Percentiles rank a stretch among this genome's conserved stretches.
Evolutionary conservation across 2,113 vertebrate genomes (phyloP).

Genomic region (Abramis brama): DNA sequence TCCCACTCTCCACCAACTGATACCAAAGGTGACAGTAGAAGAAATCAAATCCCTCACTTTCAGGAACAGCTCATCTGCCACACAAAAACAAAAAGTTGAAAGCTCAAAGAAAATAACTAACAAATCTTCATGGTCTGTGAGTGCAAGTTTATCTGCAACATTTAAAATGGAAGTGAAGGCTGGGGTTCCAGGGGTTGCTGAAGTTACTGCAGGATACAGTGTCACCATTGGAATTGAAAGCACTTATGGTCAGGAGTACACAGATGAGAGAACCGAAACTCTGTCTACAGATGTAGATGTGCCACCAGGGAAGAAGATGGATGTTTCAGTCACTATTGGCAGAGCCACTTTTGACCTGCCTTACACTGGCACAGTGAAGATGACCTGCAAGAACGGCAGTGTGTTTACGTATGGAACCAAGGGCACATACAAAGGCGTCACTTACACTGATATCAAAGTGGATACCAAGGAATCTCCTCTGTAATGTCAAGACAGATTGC

Average conservation of each 20-base stretch:
- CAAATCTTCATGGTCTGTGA: too few species aligned
- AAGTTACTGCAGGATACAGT: too few species aligned
- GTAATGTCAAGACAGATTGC: background rate
- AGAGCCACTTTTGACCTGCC: conserved; percentile 51
- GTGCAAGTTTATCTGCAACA: accelerated
- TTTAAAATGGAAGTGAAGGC: background rate
- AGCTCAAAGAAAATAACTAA: too few species aligned
- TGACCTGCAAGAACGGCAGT: conserved; percentile 47
- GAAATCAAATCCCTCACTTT: background rate
- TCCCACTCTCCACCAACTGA: conserved; percentile 49
- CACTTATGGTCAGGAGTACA: background rate
- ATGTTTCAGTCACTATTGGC: conserved; percentile 44
- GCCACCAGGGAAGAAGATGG: conserved; percentile 28
- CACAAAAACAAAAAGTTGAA: too few species aligned
- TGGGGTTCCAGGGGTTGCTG: accelerated
- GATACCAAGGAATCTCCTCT: background rate
- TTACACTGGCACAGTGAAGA: conserved; percentile 51
- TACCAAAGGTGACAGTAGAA: conserved; percentile 1
- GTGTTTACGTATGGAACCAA: background rate
- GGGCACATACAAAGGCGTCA: conserved; percentile 31
- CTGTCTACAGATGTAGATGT: background rate
- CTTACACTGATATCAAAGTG: background rate
- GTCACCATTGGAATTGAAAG: accelerated
- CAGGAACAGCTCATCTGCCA: accelerated
- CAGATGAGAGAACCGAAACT: background rate